Conservation (phyloP, 2,888 invertebrate species). For the Temnothorax unifasciatus region DNA sequence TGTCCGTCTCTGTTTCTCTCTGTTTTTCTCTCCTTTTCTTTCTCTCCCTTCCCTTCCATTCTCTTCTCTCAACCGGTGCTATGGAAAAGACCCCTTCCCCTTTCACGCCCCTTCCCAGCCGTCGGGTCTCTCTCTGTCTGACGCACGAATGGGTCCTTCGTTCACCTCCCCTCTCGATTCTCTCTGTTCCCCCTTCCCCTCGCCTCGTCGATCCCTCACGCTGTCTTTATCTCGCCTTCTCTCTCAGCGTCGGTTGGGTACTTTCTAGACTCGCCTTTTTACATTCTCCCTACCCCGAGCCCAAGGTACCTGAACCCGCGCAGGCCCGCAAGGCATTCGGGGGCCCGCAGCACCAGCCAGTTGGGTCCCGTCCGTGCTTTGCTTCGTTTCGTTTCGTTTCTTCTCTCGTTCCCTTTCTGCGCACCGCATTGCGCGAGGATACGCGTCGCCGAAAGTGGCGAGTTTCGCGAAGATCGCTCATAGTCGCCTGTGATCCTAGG, state of each 20-base stretch:
- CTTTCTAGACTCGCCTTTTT: slow-evolving; percentile 85
- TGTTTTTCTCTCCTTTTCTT: slow-evolving; percentile 16
- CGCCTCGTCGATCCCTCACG: slow-evolving; percentile 49
- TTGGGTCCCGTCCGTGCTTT: slow-evolving; percentile 85
- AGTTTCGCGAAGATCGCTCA: neutral
- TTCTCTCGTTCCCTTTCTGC: slow-evolving; percentile 27
- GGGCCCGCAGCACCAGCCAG: slow-evolving; percentile 83
- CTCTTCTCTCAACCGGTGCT: slow-evolving; percentile 53
- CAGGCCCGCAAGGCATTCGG: slow-evolving; percentile 81
- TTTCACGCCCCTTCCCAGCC: slow-evolving; percentile 59
- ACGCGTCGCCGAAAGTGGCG: slow-evolving; percentile 39
- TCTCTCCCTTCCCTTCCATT: slow-evolving; percentile 58
- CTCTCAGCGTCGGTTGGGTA: slow-evolving; percentile 83
- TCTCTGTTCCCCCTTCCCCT: slow-evolving; percentile 54
- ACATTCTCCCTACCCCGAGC: slow-evolving; percentile 78
- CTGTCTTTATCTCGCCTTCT: slow-evolving; percentile 79
- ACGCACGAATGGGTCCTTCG: slow-evolving; percentile 61
- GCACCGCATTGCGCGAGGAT: neutral
- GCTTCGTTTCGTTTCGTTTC: slow-evolving; percentile 73
- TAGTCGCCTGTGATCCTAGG: neutral
- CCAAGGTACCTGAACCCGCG: slow-evolving; percentile 82
- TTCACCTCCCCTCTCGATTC: slow-evolving; percentile 59
- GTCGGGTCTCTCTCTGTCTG: slow-evolving; percentile 63
- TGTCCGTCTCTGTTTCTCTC: slow-evolving; percentile 18
- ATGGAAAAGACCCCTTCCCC: slow-evolving; percentile 41